Conservation (phyloP, 2,797 vertebrate species). For the Lepus townsendii region DNA sequence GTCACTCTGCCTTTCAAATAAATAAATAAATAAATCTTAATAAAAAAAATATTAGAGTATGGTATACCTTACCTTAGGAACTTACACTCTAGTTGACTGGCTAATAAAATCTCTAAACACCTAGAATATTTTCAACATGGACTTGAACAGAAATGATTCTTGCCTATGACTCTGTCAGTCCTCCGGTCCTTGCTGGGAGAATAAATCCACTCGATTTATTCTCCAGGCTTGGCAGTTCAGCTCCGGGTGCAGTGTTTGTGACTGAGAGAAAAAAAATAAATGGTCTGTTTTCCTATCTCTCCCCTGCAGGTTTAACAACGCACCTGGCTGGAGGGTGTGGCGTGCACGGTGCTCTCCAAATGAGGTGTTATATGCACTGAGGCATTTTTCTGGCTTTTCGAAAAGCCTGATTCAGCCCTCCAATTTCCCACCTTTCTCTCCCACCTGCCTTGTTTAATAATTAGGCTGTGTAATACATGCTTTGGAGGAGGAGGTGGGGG, state of each 20-base stretch:
- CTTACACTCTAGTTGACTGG: slow-evolving; percentile 5
- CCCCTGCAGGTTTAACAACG: slow-evolving; percentile 70
- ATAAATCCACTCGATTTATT: slow-evolving; percentile 75
- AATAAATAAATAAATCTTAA: no score
- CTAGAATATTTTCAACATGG: slow-evolving; percentile 57
- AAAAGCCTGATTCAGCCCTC: slow-evolving; percentile 57
- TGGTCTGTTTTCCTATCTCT: slow-evolving; percentile 70
- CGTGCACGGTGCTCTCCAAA: slow-evolving; percentile 72
- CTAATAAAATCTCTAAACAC: slow-evolving; percentile 60
- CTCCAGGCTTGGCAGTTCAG: slow-evolving; percentile 69
- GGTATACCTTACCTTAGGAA: slow-evolving; percentile 9
- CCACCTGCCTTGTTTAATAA: slow-evolving; percentile 78
- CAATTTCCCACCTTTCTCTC: slow-evolving; percentile 65
- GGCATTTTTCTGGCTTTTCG: slow-evolving; percentile 78
- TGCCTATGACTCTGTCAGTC: slow-evolving; percentile 54
- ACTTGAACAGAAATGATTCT: slow-evolving; percentile 59
- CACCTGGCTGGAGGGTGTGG: slow-evolving; percentile 47
- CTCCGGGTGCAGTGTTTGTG: slow-evolving; percentile 69
- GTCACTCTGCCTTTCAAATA: no score
- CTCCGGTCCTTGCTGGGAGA: slow-evolving; percentile 69
- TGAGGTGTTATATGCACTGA: slow-evolving; percentile 50
- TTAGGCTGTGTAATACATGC: slow-evolving; percentile 73
- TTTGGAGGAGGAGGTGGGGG: slow-evolving; percentile 22
- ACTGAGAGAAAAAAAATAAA: slow-evolving; percentile 64
- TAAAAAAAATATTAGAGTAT: not conserved